Base-by-base conservation (phyloP, 2,888 invertebrate genomes). In the Diaprepes abbreviatus region DNA sequence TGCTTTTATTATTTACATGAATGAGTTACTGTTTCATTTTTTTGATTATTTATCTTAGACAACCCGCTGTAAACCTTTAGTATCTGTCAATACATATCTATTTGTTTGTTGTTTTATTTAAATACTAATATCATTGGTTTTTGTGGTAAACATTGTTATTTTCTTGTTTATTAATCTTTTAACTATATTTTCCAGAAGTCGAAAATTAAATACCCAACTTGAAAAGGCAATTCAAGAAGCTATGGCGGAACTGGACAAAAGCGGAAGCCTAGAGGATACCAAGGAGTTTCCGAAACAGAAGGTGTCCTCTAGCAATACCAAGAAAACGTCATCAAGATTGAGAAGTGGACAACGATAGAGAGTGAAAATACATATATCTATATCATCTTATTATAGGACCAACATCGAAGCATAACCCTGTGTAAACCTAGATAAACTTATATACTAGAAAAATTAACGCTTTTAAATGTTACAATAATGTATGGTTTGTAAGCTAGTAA, bases 181-280 rank as follows among this genome's bases (percentile, higher is more conserved):
- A n/a, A n/a, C n/a, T n/a, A n/a, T 40, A 45, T 72, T 69, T 74
- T 86, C 77, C 89, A 96, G 95, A 90, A 94, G 94, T 89, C 91
- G 95, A 89, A 95, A 95, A 92, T 87, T 95, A 88, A 95, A 94
- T 85, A 90, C 91, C 76, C 92, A 93, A 83, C 87, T 96, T 80
- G 95, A 96, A 85, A 93, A 93, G 81, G 95, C 95, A 64, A 95
- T 96, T 81, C 95, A 96, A 87, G 95, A 96, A 86, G 95, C 95
- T 65, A 94, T 96, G 94, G 88, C 91, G 74, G 95, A 95, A 84
- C 86, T 96, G 80, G 95, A 95, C 85, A 89, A 91, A 82, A 68
- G 80, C 80, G 55, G 83, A 81, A 59, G 68, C 48, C 73, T 74
- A 35, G 60, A 69, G 19, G 58, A 71, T 54, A 66, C 54, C 36